Evolutionary conservation across 2,797 vertebrate species (phyloP), one percentile per base, ranked within the genome.

Genomic region (Oryzias dopingdopingensis): DNA sequence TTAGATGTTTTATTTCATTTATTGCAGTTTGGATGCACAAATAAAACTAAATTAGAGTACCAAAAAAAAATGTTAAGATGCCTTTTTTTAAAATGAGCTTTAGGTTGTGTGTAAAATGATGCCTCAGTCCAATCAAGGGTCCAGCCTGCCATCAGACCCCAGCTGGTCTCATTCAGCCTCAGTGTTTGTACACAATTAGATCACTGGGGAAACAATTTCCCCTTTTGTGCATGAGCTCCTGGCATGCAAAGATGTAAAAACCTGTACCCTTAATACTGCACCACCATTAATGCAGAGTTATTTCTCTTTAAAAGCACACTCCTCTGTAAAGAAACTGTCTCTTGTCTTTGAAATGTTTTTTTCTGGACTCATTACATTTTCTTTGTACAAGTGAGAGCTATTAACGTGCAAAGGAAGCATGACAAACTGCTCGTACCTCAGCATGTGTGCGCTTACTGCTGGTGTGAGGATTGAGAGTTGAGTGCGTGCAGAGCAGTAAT

Each of bases 141-240:
- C 41, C 56, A 60, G 59, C 59, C 61, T 62, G 66, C 60, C 2
- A 17, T n/a, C 46, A 62, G 77, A 68, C 75, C 77, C 70, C 81
- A 85, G 63, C 70, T 79, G 85, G 74, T 65, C 70, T 26, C 37
- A 14, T 62, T 70, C 42, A 57, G 59, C 53, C 66, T 73, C 14
- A 20, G 52, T 63, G 67, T 77, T 72, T 76, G 73, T 67, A 65
- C 75, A 78, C 80, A 81, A 74, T 80, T 65, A 78, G 68, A 65
- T 84, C 79, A 73, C 77, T 1, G 6, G 81, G 74, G 81, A 71
- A 69, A 54, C 61, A 44, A 41, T 16, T 69, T 68, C 37, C 4
- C 62, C 72, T 65, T 81, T 64, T 65, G 56, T 59, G 56, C 46
- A n/a, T 42, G 52, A 61, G 67, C 66, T 72, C 41, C 47, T 62